Evolutionary conservation across 1,140 invertebrate species (phyloP).

Genomic region (Geopemphigus sp.): DNA sequence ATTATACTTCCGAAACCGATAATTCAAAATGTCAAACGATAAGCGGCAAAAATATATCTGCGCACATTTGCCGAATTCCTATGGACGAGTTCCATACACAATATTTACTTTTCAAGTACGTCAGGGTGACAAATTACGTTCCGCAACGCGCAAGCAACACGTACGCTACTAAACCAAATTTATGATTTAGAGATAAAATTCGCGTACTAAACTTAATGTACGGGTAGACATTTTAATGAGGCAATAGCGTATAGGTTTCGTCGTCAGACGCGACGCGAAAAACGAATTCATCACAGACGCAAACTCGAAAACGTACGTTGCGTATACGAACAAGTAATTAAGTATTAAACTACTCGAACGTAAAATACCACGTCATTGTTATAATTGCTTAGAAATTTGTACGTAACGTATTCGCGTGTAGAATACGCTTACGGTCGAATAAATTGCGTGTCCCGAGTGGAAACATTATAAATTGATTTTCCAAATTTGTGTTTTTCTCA

Average conservation of each 20-base stretch:
- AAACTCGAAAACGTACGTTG: neutral
- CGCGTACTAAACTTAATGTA: neutral
- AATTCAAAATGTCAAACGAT: neutral
- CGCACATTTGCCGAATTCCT: neutral
- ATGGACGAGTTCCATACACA: neutral
- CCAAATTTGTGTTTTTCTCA: neutral
- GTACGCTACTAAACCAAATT: slow-evolving; percentile 7
- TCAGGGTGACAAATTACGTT: slow-evolving; percentile 4
- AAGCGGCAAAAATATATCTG: neutral
- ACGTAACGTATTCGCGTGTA: neutral
- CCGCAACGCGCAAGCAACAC: neutral
- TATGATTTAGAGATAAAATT: neutral
- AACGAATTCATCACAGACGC: neutral
- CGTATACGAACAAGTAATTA: too few species aligned
- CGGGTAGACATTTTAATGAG: neutral
- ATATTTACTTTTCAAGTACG: neutral
- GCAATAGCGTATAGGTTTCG: neutral
- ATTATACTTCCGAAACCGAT: neutral
- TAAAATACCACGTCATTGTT: neutral
- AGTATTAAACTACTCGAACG: too few species aligned
- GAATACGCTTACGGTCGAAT: too few species aligned
- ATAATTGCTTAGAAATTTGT: neutral
- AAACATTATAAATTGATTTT: neutral
- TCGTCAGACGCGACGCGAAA: neutral
- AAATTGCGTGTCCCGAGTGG: too few species aligned